phyloP scores from a whole-genome alignment of 2,888 invertebrate genomes.

The Macaria liturata region DNA sequence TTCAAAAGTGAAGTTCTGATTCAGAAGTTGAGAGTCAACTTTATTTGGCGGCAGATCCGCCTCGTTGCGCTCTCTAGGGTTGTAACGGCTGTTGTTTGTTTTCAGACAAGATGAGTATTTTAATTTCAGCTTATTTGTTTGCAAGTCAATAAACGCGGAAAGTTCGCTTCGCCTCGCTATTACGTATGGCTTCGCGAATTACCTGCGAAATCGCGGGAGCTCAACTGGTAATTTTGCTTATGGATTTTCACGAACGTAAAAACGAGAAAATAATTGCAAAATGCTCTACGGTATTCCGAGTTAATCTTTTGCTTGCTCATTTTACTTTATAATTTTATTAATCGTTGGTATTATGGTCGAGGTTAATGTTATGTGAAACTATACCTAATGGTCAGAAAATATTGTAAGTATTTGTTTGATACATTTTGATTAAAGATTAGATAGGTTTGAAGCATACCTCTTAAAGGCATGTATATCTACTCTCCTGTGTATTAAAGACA shows the following conservation, averaged over 20 bases:
- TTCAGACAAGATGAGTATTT: constrained; percentile 28
- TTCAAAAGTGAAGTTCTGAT: constrained; percentile 34
- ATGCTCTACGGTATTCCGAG: too few species aligned
- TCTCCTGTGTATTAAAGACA: too few species aligned
- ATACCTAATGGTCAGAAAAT: too few species aligned
- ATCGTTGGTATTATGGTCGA: too few species aligned
- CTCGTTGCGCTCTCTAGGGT: constrained; percentile 23
- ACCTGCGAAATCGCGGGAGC: background rate
- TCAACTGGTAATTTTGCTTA: background rate
- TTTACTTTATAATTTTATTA: too few species aligned
- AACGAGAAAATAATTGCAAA: too few species aligned
- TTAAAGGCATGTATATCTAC: too few species aligned
- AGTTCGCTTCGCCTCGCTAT: constrained; percentile 9
- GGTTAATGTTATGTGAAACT: too few species aligned
- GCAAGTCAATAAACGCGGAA: constrained; percentile 17
- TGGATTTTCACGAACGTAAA: background rate
- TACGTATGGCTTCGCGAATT: constrained; percentile 5
- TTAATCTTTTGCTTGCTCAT: too few species aligned
- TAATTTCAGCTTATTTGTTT: constrained; percentile 30
- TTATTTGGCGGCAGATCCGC: constrained; percentile 29
- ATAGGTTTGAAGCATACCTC: too few species aligned
- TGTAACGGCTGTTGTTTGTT: constrained; percentile 36
- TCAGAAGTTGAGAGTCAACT: constrained; percentile 35
- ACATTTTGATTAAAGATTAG: too few species aligned
- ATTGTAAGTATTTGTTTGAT: too few species aligned